Evolutionary conservation across 1,140 invertebrate species (phyloP).

Genomic region (Papilio polytes): DNA sequence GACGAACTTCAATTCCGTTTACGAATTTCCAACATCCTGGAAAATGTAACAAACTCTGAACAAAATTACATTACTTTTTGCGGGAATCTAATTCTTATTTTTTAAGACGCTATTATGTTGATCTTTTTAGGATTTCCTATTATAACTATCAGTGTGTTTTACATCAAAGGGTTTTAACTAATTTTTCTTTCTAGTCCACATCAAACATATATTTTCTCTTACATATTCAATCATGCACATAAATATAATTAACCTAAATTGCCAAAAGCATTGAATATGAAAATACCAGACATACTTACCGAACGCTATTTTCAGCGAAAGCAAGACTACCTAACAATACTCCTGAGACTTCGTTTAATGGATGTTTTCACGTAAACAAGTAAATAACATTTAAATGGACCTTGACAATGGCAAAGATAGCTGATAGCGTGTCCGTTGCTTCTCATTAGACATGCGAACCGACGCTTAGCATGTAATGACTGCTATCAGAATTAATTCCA

Average conservation of each 20-base stretch:
- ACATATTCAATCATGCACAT: background rate
- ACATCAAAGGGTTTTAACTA: background rate
- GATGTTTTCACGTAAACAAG: constrained; percentile 17
- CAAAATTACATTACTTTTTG: background rate
- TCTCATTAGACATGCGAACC: constrained; percentile 29
- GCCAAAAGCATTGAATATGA: background rate
- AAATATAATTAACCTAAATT: background rate
- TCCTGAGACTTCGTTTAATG: constrained; percentile 23
- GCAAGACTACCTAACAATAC: background rate
- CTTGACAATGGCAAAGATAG: constrained; percentile 33
- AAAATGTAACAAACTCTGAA: background rate
- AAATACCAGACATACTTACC: background rate
- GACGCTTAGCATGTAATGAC: constrained; percentile 26
- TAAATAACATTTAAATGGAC: constrained; percentile 28
- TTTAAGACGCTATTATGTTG: background rate
- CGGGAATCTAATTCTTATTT: background rate
- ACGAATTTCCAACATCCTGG: constrained; percentile 36
- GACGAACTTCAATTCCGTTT: background rate
- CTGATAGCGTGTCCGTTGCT: background rate
- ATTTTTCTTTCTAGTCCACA: background rate
- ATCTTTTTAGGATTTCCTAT: background rate
- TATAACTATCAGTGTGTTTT: background rate
- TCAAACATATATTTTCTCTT: background rate
- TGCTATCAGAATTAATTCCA: constrained; percentile 7
- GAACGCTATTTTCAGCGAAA: background rate